Base-by-base conservation (phyloP, 2,797 vertebrate species). In the Aldrovandia affinis region DNA sequence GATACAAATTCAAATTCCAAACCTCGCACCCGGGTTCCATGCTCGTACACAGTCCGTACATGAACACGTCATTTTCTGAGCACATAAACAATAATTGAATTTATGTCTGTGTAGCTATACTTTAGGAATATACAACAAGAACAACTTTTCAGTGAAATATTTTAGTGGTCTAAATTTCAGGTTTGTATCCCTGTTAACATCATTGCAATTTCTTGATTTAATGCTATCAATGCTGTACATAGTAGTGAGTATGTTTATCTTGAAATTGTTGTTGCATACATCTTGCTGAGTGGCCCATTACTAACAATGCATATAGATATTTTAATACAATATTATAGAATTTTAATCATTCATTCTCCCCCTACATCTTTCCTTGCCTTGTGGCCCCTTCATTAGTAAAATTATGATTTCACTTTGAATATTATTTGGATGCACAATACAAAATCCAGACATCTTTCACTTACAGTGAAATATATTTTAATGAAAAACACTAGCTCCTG, bases 401-500 rank as follows among this genome's bases (percentile, higher is more conserved):
- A 96, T 96, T 95, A 96, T 94, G 96, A 94, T 95, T 97, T 97
- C 96, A 96, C 93, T 91, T 94, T 92, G 91, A 93, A 97, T 97
- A 98, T 98, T 98, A 98, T 98, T 98, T 97, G 96, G 96, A 95
- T 97, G 94, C 94, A 95, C 97, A 97, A 98, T 97, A 97, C 97
- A 96, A 96, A 97, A 97, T 95, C 95, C 96, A 91, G 90, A 93
- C 96, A 97, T 97, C 96, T 97, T 98, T 99, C 98, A 98, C 98
- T 98, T 97, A 98, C 97, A 98, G 97, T 97, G 96, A 97, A 95
- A 96, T 95, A 97, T 98, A 97, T 96, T 98, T 98, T 98, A 99
- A 98, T n/a, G 97, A 98, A 98, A 98, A 98, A 98, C 97, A 97
- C 97, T 97, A 98, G 95, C 97, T 98, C 96, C 96, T 98, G 97